phyloP scores from a whole-genome alignment of 2,113 vertebrate genomes.

The Protobothrops mucrosquamatus region DNA sequence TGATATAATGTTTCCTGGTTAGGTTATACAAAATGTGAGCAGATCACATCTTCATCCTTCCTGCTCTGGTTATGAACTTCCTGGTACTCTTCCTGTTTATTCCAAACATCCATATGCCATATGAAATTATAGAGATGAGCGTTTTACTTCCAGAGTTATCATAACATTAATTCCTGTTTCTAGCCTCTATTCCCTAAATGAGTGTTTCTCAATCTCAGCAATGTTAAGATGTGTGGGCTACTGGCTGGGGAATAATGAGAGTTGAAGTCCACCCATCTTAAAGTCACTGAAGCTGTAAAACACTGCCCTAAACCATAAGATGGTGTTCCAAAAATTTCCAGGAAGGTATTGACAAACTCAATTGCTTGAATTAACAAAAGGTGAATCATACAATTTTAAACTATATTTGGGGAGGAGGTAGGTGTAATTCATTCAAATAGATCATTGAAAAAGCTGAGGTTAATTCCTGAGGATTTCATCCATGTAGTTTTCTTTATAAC shows the following conservation, averaged over 20 bases:
- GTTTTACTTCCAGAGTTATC: not conserved
- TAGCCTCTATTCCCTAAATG: not conserved
- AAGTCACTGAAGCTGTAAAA: not conserved
- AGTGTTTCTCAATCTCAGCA: not conserved
- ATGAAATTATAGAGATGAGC: not conserved
- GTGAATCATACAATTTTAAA: not conserved
- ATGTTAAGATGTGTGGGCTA: not conserved
- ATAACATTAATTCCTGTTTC: not conserved
- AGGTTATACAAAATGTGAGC: not conserved
- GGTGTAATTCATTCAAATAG: not conserved
- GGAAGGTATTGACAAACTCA: not conserved
- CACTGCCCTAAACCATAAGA: not conserved
- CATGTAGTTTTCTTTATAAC: not conserved
- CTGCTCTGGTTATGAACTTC: not conserved
- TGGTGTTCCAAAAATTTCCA: not conserved
- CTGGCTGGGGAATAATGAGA: not conserved
- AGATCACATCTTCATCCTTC: not conserved
- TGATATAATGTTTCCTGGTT: not conserved
- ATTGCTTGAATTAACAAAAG: not conserved
- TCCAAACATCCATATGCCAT: not conserved
- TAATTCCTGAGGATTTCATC: not conserved
- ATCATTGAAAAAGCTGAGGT: not conserved
- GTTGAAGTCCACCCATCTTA: not conserved
- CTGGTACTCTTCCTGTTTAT: not conserved
- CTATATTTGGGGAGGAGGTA: not conserved